Evolutionary conservation across 2,113 vertebrate genomes (phyloP).

Genomic region (Microcebus murinus): DNA sequence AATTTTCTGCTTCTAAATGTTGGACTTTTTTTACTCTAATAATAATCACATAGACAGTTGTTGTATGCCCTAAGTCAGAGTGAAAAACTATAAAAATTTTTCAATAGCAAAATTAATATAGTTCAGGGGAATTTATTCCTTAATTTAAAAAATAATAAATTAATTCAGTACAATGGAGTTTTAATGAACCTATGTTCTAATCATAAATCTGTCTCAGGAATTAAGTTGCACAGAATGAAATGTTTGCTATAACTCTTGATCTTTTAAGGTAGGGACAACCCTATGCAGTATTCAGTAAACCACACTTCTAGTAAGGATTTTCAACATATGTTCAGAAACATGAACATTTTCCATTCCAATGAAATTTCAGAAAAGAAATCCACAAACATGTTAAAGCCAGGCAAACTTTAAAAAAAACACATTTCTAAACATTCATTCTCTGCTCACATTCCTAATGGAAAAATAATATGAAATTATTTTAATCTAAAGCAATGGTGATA

Average conservation of each 20-base stretch:
- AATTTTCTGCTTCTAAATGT: neutral
- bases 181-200: neutral
- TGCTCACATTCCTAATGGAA: neutral
- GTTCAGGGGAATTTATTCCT: neutral
- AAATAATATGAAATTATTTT: constrained; percentile 36
- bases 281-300: neutral
- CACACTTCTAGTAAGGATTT: neutral
- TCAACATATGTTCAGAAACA: neutral
- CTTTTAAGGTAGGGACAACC: neutral
- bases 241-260: neutral
- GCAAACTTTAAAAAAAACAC: neutral
- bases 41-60: neutral
- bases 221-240: neutral
- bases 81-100: neutral
- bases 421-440: neutral
- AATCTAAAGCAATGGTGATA: neutral
- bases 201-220: neutral
- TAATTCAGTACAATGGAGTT: neutral
- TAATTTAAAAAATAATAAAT: neutral
- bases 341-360: neutral
- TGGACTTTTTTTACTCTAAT: neutral
- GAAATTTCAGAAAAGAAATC: neutral
- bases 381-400: neutral
- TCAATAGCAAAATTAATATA: neutral
- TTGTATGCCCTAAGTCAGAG: neutral